These are phyloP conservation scores for Calliphora vicina DNA, from an alignment of 1,140 invertebrate genomes.

Conservation along the genomic window DNA sequence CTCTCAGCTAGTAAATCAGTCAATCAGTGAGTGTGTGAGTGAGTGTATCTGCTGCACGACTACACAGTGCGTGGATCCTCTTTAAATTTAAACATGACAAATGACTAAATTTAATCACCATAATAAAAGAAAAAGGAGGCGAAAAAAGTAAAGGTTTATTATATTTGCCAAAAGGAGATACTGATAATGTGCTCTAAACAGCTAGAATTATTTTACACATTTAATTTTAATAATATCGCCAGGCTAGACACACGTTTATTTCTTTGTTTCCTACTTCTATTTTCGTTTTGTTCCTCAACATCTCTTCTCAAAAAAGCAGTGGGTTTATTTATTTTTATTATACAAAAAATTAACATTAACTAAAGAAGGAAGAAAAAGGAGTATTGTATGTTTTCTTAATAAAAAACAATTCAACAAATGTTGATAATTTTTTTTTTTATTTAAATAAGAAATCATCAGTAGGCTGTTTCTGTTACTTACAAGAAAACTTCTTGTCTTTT, in stretches of 20 bases:
- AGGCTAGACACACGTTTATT: not conserved
- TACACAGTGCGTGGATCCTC: not conserved
- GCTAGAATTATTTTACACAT: not conserved
- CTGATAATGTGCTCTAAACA: not conserved
- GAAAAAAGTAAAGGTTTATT: not conserved
- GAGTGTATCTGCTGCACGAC: not conserved
- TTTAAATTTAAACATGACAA: constrained; percentile 12
- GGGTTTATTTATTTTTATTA: not conserved
- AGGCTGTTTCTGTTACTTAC: not conserved
- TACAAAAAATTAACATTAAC: no score
- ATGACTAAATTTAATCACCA: constrained; percentile 18
- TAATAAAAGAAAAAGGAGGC: not conserved
- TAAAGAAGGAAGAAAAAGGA: no score
- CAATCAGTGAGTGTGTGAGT: not conserved
- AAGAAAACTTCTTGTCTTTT: not conserved
- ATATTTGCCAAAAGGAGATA: not conserved
- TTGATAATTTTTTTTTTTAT: not conserved
- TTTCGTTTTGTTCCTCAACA: no score
- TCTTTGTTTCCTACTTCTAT: not conserved
- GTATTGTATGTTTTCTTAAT: no score
- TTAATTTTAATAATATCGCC: not conserved
- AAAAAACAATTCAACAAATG: no score
- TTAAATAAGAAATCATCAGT: not conserved
- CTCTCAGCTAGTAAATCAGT: not conserved
- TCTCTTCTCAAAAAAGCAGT: not conserved